Base-by-base conservation (phyloP, 2,888 invertebrate species). In the Cosmopolites sordidus region DNA sequence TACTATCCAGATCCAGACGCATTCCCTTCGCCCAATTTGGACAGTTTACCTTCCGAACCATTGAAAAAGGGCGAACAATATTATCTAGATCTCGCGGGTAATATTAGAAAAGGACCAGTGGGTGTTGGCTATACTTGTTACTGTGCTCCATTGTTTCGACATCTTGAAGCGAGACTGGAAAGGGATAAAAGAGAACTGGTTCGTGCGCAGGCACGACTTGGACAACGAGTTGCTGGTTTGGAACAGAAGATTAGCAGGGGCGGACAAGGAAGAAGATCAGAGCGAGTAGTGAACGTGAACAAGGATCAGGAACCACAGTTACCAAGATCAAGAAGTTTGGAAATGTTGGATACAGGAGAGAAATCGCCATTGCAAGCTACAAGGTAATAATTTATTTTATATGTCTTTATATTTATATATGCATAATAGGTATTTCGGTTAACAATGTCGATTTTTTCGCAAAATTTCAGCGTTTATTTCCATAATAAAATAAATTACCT, bases 81-180 rank as follows among this genome's bases (percentile, higher is more conserved):
- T 73, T 97, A 88, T 73, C 78, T 95, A 62, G 96, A 96, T 73
- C 79, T 97, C 61, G 94, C 93, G 11, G 96, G 96, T 1, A 94
- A 95, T 69, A 91, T 96, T 57, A 86, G 92, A 64, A 95, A 96
- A 76, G 95, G 95, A 1, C 95, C 95, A 0, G 86, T 94, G n/a
- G 94, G 95, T 0, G 87, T 92, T 1, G 92, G 93, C 0, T 91
- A 92, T 71, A 89, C 90, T 0, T 94, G 93, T 73, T 92, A 92
- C 69, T 96, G 96, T 70, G 92, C 90, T 0, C 95, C 95, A 0
- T 86, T 93, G 72, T 88, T 95, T 69, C 83, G 89, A 58, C 89
- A 92, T 61, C 84, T 95, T 74, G 92, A 94, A 69, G 86, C 89
- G 33, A 83, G 86, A 58, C 71, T 94, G 45, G 89, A 89, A 64